A percentile compares a stretch with the other conserved stretches of the same genome.
These are phyloP conservation scores for Oryctes rhinoceros DNA, from an alignment of 1,140 invertebrate species.

Conservation along the genomic window DNA sequence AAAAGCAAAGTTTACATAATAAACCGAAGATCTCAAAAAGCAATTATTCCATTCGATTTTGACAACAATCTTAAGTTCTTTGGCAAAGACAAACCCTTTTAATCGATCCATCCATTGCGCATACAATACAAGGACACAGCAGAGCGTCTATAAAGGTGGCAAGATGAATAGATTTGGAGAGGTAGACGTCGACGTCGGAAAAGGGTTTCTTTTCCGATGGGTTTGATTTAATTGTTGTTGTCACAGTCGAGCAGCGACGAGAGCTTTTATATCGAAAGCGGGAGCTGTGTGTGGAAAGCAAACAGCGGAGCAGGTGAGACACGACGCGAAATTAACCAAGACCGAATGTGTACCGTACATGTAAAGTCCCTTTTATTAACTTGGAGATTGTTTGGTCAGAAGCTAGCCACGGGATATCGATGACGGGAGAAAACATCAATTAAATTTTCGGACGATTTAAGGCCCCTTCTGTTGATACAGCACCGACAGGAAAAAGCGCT, in stretches of 20 bases:
- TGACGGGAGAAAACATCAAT: slow-evolving; percentile 29
- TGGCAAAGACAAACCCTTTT: background rate
- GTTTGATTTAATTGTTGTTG: slow-evolving; percentile 34
- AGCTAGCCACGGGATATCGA: slow-evolving; percentile 13
- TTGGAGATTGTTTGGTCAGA: slow-evolving; percentile 27
- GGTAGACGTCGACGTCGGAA: background rate
- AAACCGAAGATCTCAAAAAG: too few species aligned
- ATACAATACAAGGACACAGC: background rate
- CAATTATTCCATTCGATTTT: too few species aligned
- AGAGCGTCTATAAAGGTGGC: background rate
- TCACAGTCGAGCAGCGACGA: background rate
- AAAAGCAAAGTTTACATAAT: too few species aligned
- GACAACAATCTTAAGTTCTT: background rate
- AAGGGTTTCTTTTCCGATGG: slow-evolving; percentile 20
- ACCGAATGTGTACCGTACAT: slow-evolving; percentile 31
- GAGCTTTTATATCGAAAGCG: slow-evolving; percentile 25
- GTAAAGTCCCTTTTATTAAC: slow-evolving; percentile 36
- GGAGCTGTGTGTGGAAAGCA: slow-evolving; percentile 28
- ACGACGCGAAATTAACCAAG: background rate
- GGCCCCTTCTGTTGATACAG: background rate
- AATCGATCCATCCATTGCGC: background rate
- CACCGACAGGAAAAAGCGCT: background rate
- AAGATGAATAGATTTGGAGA: slow-evolving; percentile 1
- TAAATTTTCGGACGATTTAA: slow-evolving; percentile 33
- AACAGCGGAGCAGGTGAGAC: slow-evolving; percentile 31